Conservation (phyloP, 2,797 vertebrate species). For the Alca torda region DNA sequence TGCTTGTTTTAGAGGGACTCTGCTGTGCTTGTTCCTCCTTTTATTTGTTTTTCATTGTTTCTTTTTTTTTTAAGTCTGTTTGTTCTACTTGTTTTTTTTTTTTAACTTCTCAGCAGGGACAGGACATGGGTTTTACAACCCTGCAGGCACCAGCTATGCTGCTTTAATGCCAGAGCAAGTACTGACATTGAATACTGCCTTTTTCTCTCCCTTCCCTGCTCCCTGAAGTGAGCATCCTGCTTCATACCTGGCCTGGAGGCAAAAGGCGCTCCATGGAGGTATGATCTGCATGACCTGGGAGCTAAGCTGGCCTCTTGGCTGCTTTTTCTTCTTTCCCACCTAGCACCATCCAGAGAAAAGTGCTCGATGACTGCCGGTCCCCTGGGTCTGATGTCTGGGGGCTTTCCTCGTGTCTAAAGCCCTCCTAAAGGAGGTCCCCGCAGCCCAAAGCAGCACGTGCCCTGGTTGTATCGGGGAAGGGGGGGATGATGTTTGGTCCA, state of each 20-base stretch:
- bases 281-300: background rate
- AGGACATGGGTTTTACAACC: background rate
- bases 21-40: background rate
- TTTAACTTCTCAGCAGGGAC: background rate
- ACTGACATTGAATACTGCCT: background rate
- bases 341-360: background rate
- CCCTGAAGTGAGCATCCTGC: background rate
- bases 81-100: background rate
- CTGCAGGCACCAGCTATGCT: background rate
- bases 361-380: rapidly evolving
- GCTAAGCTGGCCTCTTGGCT: background rate
- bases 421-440: background rate
- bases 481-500: background rate
- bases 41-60: conserved; percentile 14
- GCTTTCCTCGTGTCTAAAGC: background rate
- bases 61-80: background rate
- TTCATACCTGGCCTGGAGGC: background rate
- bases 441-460: background rate
- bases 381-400: background rate
- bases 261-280: background rate
- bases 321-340: background rate
- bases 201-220: background rate
- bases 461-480: background rate
- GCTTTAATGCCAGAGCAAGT: background rate
- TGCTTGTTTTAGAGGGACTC: background rate